phyloP scores from a whole-genome alignment of 2,797 vertebrate species.

The Rhadinocentrus ornatus region DNA sequence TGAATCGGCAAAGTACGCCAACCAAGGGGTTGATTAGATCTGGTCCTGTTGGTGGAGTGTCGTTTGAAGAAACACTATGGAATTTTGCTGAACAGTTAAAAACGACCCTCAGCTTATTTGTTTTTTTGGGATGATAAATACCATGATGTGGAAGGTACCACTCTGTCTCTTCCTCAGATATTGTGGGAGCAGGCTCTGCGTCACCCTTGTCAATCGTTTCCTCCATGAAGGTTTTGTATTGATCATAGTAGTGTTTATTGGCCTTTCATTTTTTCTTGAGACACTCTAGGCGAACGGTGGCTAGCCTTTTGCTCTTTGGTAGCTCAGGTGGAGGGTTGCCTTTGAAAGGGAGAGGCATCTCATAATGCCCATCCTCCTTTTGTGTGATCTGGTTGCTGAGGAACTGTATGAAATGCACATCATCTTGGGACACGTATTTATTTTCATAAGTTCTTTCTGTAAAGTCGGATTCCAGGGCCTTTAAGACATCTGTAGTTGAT shows the following conservation, averaged over 20 bases:
- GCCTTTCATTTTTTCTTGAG: constrained; percentile 23
- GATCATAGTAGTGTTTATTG: constrained; percentile 19
- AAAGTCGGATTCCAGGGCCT: constrained; percentile 39
- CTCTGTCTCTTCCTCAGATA: neutral
- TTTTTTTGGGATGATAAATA: neutral
- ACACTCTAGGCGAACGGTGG: neutral
- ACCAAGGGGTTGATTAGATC: constrained; percentile 3
- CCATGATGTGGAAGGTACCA: constrained; percentile 6
- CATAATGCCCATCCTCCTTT: neutral
- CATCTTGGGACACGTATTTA: neutral
- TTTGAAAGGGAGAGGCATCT: neutral
- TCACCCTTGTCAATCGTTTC: constrained; percentile 19
- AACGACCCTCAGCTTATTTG: neutral
- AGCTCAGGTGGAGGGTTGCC: neutral
- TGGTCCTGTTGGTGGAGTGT: neutral
- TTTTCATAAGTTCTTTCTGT: constrained; percentile 24
- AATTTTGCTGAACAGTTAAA: neutral
- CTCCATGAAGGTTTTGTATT: constrained; percentile 36
- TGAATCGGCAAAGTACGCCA: neutral
- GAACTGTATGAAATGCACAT: constrained; percentile 11
- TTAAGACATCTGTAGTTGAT: constrained; percentile 30
- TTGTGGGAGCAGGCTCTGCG: constrained; percentile 25
- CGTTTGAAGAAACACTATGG: neutral
- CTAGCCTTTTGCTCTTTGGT: neutral
- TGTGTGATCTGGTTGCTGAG: constrained; percentile 4